phyloP scores from a whole-genome alignment of 2,797 vertebrate species.

The Hydrolagus colliei region DNA sequence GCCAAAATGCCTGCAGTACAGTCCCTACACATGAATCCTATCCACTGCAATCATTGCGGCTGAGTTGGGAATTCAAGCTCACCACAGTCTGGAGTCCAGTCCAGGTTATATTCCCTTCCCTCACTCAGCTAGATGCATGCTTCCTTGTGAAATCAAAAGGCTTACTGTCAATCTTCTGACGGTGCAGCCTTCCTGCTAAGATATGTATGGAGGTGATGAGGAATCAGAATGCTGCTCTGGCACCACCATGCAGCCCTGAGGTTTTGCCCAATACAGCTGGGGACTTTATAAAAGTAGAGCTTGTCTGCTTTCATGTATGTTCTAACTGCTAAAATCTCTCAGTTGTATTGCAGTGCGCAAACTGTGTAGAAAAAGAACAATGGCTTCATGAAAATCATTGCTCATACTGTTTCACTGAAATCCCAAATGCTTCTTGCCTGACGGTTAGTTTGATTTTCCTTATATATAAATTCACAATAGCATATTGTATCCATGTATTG shows the following conservation, averaged over 20 bases:
- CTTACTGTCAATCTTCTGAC: conserved; percentile 70
- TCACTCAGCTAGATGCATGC: conserved; percentile 66
- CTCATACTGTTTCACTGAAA: conserved; percentile 21
- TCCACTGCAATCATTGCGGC: conserved; percentile 71
- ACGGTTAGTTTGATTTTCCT: conserved; percentile 26
- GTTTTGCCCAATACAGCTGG: conserved; percentile 60
- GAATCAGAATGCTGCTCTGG: conserved; percentile 58
- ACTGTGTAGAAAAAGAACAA: conserved; percentile 57
- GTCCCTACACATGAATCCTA: conserved; percentile 65
- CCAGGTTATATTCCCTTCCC: conserved; percentile 66
- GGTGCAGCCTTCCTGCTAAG: conserved; percentile 62
- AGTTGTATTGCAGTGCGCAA: conserved; percentile 56
- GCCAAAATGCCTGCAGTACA: conserved; percentile 50
- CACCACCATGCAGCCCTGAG: conserved; percentile 57
- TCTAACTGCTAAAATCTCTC: conserved; percentile 64
- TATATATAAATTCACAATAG: conserved; percentile 23
- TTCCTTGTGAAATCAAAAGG: conserved; percentile 75
- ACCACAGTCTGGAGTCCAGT: conserved; percentile 71
- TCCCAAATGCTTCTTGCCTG: conserved; percentile 23
- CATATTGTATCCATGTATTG: not conserved
- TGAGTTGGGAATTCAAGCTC: conserved; percentile 71
- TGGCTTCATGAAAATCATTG: conserved; percentile 53
- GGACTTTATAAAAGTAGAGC: conserved; percentile 68
- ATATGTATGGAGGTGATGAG: conserved; percentile 57
- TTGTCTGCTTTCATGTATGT: conserved; percentile 69